These are phyloP conservation scores for Hemibagrus guttatus DNA, from an alignment of 2,797 vertebrate genomes.

Conservation along the genomic window DNA sequence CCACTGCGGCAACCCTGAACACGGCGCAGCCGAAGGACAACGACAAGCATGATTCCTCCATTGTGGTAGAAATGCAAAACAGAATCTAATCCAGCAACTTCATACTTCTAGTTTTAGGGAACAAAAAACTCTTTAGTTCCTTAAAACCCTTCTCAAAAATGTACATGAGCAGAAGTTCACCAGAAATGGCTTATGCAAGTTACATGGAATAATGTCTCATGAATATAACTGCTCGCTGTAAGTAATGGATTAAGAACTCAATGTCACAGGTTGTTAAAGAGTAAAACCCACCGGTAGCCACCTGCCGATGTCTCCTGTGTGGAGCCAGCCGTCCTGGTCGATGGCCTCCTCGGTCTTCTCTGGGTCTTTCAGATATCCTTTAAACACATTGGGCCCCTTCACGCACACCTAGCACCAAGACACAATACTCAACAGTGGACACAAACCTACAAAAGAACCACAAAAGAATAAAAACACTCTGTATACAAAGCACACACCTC, in stretches of 20 bases:
- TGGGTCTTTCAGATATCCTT: slow-evolving; percentile 90
- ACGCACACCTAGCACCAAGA: slow-evolving; percentile 82
- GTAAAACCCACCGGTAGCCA: slow-evolving; percentile 89
- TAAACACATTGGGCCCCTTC: slow-evolving; percentile 91
- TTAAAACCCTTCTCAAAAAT: not conserved
- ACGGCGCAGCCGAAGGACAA: too few relatives aligned
- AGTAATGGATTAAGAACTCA: too few relatives aligned
- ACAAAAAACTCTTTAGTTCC: not conserved
- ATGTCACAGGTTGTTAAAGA: not conserved
- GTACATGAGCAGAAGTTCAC: not conserved
- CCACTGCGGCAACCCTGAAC: too few relatives aligned
- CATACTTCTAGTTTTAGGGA: not conserved
- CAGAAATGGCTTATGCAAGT: not conserved
- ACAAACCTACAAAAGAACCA: slow-evolving; percentile 3
- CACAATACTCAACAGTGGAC: not conserved
- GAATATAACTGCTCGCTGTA: not conserved
- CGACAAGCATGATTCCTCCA: not conserved
- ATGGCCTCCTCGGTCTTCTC: slow-evolving; percentile 90
- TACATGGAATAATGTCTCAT: not conserved
- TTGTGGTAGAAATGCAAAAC: not conserved
- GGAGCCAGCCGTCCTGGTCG: slow-evolving; percentile 92
- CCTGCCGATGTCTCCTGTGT: slow-evolving; percentile 94
- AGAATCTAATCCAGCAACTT: not conserved
- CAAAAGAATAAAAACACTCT: not conserved
- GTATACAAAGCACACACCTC: slow-evolving; percentile 75